Base-by-base conservation (phyloP, 2,888 invertebrate genomes). In the Plusia festucae region DNA sequence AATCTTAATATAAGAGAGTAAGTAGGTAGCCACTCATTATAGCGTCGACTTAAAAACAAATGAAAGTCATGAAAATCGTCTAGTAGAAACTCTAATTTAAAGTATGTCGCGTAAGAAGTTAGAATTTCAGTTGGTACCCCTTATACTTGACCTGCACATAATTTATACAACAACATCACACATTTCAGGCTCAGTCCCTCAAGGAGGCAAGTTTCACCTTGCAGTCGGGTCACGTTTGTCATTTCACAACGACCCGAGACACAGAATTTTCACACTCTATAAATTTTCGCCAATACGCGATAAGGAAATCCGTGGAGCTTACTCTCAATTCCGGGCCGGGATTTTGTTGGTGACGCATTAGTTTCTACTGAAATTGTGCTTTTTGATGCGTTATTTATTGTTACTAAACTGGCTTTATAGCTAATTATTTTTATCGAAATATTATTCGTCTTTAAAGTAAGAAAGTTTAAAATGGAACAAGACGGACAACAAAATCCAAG, bases 221-320 rank as follows among this genome's bases (percentile, higher is more conserved):
- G 70, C 40, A 89, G 79, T 78, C 93, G 40, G 78, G 85, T 90
- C 92, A 93, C 93, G 91, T 91, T 89, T 90, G 90, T 91, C 91
- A 92, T 92, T 89, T 86, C 88, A 85, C 85, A 84, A 79, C 82
- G 88, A 91, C 88, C 88, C 88, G 86, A 86, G 86, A 85, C 85
- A 85, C 82, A 82, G 87, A 89, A 87, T 90, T 91, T 92, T 91
- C 91, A 91, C 93, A 92, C 88, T 92, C 91, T 91, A 92, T 91
- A 92, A 91, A 93, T 92, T 91, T 85, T 83, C 85, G 78, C 85
- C 87, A 84, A 88, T 85, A 86, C 84, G 76, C 81, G 82, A 82
- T 85, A 86, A 84, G 88, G 86, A 87, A 88, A 91, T 87, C 88
- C 88, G 67, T 67, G 56, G 75, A 85, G 84, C 80, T 90, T 86